Conservation (phyloP, 2,797 vertebrate genomes). For the Liparis tanakae region DNA sequence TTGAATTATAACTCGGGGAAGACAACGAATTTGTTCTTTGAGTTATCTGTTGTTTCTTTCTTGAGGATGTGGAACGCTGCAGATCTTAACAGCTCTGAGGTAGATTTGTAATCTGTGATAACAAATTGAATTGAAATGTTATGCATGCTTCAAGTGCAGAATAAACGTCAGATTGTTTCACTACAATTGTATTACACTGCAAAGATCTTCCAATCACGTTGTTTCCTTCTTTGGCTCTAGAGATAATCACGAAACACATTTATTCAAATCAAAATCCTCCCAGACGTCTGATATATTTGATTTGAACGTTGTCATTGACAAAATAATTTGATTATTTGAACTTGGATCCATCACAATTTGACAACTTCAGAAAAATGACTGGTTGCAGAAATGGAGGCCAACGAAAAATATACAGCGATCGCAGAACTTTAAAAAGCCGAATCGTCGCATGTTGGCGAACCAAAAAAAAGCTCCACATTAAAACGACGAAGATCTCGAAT, state of each 20-base stretch:
- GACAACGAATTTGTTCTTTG: neutral
- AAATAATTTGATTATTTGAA: neutral
- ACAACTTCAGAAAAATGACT: neutral
- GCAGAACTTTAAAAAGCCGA: conserved; percentile 1
- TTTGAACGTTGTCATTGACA: neutral
- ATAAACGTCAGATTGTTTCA: no score
- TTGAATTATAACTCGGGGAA: neutral
- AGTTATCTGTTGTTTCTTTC: neutral
- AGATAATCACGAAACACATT: neutral
- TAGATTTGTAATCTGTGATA: neutral
- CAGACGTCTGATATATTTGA: neutral
- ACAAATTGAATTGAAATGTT: no score
- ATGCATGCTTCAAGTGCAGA: neutral
- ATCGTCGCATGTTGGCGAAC: neutral
- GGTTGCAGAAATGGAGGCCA: conserved; percentile 16
- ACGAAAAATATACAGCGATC: neutral
- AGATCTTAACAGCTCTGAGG: neutral
- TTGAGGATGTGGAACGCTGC: neutral
- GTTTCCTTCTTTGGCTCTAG: no score
- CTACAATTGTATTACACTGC: no score
- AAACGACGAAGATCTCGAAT: fast-evolving
- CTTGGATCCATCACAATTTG: neutral
- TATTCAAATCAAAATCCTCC: neutral
- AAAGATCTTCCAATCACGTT: no score
- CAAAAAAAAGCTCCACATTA: neutral